Evolutionary conservation across 1,140 invertebrate genomes (phyloP).

Genomic region (Brachionus rubens): DNA sequence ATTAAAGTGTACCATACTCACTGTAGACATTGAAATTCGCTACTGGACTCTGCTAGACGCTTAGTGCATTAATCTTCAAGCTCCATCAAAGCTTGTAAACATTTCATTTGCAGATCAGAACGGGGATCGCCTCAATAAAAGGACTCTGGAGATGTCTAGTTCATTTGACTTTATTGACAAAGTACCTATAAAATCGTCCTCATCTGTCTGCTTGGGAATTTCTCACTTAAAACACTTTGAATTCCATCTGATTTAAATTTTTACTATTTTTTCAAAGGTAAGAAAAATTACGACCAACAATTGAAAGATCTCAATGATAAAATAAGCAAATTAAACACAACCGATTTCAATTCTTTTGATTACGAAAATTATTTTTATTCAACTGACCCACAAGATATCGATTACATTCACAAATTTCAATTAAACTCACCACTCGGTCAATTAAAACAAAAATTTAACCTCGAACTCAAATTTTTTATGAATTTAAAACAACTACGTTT

Average conservation of each 20-base stretch:
- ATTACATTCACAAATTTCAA: constrained; percentile 29
- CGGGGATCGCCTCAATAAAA: too few relatives aligned
- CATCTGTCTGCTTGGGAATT: too few relatives aligned
- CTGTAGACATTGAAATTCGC: too few relatives aligned
- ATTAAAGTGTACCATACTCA: too few relatives aligned
- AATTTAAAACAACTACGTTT: constrained; percentile 21
- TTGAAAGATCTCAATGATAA: constrained; percentile 1
- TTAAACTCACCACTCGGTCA: background rate
- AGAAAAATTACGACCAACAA: background rate
- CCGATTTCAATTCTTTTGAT: background rate
- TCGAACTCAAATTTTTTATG: constrained; percentile 35
- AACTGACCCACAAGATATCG: background rate
- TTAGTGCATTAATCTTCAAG: too few relatives aligned
- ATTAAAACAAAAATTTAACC: background rate
- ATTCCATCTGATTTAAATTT: background rate
- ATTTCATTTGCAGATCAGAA: too few relatives aligned
- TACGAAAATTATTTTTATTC: background rate
- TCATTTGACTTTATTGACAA: too few relatives aligned
- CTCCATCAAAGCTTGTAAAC: too few relatives aligned
- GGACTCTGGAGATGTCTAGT: too few relatives aligned
- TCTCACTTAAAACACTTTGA: too few relatives aligned
- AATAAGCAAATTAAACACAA: background rate
- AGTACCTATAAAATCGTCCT: too few relatives aligned
- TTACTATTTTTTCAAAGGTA: background rate
- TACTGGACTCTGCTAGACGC: too few relatives aligned